phyloP scores from a whole-genome alignment of 1,140 invertebrate species.

The Mactra quadrangularis region DNA sequence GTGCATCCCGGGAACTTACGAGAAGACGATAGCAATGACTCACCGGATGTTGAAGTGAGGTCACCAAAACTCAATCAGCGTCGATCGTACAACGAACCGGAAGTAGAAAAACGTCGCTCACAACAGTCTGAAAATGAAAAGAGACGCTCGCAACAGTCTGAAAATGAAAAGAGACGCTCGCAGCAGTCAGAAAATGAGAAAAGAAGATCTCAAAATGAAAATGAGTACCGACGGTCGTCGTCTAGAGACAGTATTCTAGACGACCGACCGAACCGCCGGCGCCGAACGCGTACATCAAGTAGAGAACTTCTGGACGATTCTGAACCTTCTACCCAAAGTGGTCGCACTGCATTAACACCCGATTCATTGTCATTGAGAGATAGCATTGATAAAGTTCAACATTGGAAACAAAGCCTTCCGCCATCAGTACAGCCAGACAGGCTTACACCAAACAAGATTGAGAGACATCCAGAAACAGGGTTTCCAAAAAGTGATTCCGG shows the following conservation, averaged over 20 bases:
- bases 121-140: slow-evolving; percentile 57
- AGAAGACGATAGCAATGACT: slow-evolving; percentile 29
- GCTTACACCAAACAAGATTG: slow-evolving; percentile 43
- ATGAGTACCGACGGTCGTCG: slow-evolving; percentile 69
- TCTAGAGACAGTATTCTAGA: slow-evolving; percentile 78
- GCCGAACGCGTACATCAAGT: slow-evolving; percentile 73
- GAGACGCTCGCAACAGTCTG: slow-evolving; percentile 65
- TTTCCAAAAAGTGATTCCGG: slow-evolving; percentile 70
- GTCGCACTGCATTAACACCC: slow-evolving; percentile 75
- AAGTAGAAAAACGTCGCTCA: slow-evolving; percentile 51
- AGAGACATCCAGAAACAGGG: slow-evolving; percentile 68
- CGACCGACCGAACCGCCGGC: slow-evolving; percentile 69
- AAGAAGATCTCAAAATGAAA: slow-evolving; percentile 56
- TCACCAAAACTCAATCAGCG: slow-evolving; percentile 53
- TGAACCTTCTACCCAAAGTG: slow-evolving; percentile 57
- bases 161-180: slow-evolving; percentile 66
- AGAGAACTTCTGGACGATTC: slow-evolving; percentile 75
- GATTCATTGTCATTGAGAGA: slow-evolving; percentile 80
- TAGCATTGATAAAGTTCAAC: slow-evolving; percentile 82
- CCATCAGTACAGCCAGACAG: slow-evolving; percentile 62
- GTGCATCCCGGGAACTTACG: slow-evolving; percentile 34
- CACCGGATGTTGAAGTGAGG: slow-evolving; percentile 38
- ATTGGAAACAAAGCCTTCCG: slow-evolving; percentile 78
- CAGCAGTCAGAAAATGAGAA: slow-evolving; percentile 66
- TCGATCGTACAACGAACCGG: slow-evolving; percentile 34